A percentile compares a stretch with the other conserved stretches of the same genome.
These are phyloP conservation scores for Erebia palarica DNA, from an alignment of 2,888 invertebrate species.

Conservation along the genomic window DNA sequence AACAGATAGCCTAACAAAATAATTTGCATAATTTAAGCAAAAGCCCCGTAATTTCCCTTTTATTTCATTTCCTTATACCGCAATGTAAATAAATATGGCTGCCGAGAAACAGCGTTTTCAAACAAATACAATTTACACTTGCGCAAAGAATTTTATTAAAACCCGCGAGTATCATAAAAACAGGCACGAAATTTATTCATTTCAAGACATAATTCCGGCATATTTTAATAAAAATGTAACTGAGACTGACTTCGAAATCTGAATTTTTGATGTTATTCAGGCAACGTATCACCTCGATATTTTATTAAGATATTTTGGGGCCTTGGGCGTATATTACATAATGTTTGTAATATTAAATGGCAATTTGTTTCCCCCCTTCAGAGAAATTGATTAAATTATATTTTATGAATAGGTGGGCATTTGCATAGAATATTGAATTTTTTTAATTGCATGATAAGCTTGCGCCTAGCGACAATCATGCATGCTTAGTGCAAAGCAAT, in stretches of 20 bases:
- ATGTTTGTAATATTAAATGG: too few species aligned
- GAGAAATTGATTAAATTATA: background rate
- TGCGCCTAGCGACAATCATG: too few species aligned
- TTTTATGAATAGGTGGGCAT: background rate
- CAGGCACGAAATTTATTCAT: constrained; percentile 69
- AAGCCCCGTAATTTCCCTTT: constrained; percentile 18
- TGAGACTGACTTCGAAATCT: constrained; percentile 42
- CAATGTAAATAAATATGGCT: constrained; percentile 24
- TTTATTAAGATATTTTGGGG: background rate
- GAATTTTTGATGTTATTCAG: constrained; percentile 21
- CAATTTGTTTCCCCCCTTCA: background rate
- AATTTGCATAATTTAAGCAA: constrained; percentile 16
- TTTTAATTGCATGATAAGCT: too few species aligned
- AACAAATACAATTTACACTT: constrained; percentile 57
- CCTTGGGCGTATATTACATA: background rate
- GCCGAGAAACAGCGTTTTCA: constrained; percentile 39
- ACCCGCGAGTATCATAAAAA: constrained; percentile 59
- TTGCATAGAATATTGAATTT: background rate
- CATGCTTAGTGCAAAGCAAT: too few species aligned
- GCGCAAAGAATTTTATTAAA: constrained; percentile 56
- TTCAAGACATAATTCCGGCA: constrained; percentile 65
- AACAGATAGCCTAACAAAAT: constrained; percentile 16
- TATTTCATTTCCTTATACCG: constrained; percentile 12
- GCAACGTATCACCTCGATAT: background rate
- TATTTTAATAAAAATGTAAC: constrained; percentile 68